Base-by-base conservation (phyloP, 2,797 vertebrate species). In the Ctenopoma multispine region DNA sequence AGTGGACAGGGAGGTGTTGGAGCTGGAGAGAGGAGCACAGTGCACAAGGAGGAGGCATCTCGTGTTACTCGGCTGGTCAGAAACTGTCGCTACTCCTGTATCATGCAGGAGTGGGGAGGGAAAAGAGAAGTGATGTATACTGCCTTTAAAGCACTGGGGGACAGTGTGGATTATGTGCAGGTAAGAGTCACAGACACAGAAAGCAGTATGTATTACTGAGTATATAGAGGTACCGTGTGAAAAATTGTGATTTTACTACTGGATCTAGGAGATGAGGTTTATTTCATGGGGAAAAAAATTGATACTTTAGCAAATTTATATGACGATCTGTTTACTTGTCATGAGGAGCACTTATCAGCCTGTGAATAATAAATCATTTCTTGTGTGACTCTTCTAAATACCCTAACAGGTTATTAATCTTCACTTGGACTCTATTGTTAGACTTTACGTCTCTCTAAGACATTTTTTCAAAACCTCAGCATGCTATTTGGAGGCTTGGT, bases 121-220 rank as follows among this genome's bases (percentile, higher is more conserved):
- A 99, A 99, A 87, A 91, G 97, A 31, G 97, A 99, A 86, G 98
- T 99, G 87, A 99, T 99, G 98, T 99, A 99, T 94, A 99, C 97
- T 0, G 98, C 98, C 65, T 99, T 99, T 83, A 97, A 96, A 80
- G 97, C 97, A 0, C 96, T 99, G 0, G 97, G 97, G 4, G 95
- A 97, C 88, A 96, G 95, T 0, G 97, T 99, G 93, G 97, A 99
- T 77, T 99, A 98, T 14, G 92, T 99, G 44, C 97, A 99, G 97
- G 98, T 99, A 86, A 88, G 87, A 2, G 11, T 1, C 34, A 50
- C 27, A 38, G 1, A 61, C 41, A 47, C 23, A 21, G 4, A 20
- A 23, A 29, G 20, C 2, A 17, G 0, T 14, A 5, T 1, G 7
- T 7, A 24, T 24, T 7, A 31, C 2, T 4, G 24, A 24, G n/a